Evolutionary conservation across 2,797 vertebrate genomes (phyloP).

Genomic region (Micrastur ruficollis): DNA sequence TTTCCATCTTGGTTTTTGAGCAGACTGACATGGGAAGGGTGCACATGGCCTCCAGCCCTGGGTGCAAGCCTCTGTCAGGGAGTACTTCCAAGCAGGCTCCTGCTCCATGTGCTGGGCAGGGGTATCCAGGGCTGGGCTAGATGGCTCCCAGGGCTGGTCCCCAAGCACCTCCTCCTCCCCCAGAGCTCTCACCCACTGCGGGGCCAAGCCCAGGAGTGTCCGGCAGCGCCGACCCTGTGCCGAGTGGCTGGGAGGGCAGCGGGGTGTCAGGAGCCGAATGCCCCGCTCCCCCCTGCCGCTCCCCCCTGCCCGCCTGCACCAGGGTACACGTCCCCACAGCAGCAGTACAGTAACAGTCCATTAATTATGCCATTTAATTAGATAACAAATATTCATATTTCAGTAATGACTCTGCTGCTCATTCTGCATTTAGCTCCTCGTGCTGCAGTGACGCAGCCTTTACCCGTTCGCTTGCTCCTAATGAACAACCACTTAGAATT

Average conservation of each 20-base stretch:
- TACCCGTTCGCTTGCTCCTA: constrained; percentile 68
- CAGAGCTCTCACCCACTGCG: rapidly evolving
- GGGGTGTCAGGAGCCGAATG: rapidly evolving
- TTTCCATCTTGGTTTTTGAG: neutral
- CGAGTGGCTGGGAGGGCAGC: rapidly evolving
- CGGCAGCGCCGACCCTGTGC: rapidly evolving
- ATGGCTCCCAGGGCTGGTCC: neutral
- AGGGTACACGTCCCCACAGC: neutral
- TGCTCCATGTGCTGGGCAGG: rapidly evolving
- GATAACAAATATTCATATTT: constrained; percentile 70
- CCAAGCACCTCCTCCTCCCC: rapidly evolving
- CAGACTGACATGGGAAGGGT: rapidly evolving
- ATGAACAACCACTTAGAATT: constrained; percentile 79
- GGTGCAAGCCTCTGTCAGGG: neutral
- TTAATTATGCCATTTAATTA: constrained; percentile 71
- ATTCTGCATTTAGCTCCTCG: constrained; percentile 58
- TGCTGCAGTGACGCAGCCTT: constrained; percentile 69
- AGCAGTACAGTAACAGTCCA: neutral
- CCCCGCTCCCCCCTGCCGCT: rapidly evolving
- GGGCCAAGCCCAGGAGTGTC: rapidly evolving
- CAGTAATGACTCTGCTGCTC: constrained; percentile 55
- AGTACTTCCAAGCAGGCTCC: neutral
- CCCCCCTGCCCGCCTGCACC: rapidly evolving
- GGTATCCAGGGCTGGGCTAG: neutral
- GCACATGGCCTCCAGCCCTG: neutral